These are phyloP conservation scores for Eupsilia transversa DNA, from an alignment of 2,888 invertebrate genomes.

Conservation along the genomic window DNA sequence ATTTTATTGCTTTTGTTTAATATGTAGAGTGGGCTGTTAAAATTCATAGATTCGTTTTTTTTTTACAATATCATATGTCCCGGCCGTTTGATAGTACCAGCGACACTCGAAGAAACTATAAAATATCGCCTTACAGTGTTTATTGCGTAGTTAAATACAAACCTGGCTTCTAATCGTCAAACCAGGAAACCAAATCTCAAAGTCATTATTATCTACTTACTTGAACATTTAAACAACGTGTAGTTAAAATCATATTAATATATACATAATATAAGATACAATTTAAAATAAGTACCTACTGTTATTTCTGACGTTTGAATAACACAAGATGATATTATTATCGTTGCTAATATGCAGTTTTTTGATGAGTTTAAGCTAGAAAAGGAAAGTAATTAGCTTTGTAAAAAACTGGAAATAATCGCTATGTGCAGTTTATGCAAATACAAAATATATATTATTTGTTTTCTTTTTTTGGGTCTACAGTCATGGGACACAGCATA, in stretches of 20 bases:
- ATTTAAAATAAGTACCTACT: neutral
- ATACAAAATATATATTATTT: too few relatives aligned
- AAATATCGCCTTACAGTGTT: conserved; percentile 52
- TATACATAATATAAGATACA: conserved; percentile 28
- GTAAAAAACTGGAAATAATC: conserved; percentile 16
- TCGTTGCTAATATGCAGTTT: conserved; percentile 22
- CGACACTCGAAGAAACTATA: conserved; percentile 30
- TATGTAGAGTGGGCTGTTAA: conserved; percentile 39
- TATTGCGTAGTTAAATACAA: conserved; percentile 26
- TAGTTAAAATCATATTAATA: conserved; percentile 15
- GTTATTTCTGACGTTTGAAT: conserved; percentile 13
- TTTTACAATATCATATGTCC: conserved; percentile 33
- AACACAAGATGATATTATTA: neutral
- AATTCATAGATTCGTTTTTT: conserved; percentile 38
- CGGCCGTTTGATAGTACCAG: conserved; percentile 39
- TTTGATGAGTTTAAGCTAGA: conserved; percentile 14
- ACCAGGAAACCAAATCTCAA: neutral
- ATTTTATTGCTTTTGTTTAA: conserved; percentile 46
- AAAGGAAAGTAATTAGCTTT: conserved; percentile 25
- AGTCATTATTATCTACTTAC: neutral
- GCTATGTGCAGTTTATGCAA: neutral
- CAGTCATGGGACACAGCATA: neutral
- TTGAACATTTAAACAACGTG: neutral
- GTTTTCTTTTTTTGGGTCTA: neutral
- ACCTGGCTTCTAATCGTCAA: conserved; percentile 12